Conservation (phyloP, 2,797 vertebrate species). For the Myotis vivesi region DNA sequence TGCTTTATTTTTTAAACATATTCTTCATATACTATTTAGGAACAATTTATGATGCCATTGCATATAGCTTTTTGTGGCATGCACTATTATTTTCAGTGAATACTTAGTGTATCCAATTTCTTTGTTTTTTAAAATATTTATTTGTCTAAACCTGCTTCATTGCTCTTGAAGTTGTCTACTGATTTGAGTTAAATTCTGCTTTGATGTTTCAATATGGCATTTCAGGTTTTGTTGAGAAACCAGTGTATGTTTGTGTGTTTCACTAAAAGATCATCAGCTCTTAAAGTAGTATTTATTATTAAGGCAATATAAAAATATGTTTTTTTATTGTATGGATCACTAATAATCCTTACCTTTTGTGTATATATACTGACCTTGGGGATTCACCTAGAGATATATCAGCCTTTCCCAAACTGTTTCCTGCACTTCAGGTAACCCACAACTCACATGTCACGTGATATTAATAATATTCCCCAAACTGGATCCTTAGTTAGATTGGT, state of each 20-base stretch:
- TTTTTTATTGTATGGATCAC: background rate
- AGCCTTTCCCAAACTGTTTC: background rate
- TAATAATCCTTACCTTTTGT: background rate
- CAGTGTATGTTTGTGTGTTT: background rate
- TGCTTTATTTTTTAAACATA: background rate
- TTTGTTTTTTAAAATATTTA: background rate
- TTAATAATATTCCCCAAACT: background rate
- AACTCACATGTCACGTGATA: background rate
- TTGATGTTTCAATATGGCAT: background rate
- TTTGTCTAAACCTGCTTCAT: background rate
- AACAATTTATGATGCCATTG: background rate
- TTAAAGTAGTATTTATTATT: background rate
- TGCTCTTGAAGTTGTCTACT: background rate
- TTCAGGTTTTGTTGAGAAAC: background rate
- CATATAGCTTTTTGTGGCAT: background rate
- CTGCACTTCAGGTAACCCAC: background rate
- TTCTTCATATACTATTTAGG: background rate
- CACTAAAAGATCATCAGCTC: background rate
- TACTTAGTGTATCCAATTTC: background rate
- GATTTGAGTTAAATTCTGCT: background rate
- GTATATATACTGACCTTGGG: background rate
- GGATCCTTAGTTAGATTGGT: background rate
- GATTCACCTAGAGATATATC: background rate
- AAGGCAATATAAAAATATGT: background rate
- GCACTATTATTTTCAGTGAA: background rate